Conservation (phyloP, 2,113 vertebrate species). For the Amazona guildingii region DNA sequence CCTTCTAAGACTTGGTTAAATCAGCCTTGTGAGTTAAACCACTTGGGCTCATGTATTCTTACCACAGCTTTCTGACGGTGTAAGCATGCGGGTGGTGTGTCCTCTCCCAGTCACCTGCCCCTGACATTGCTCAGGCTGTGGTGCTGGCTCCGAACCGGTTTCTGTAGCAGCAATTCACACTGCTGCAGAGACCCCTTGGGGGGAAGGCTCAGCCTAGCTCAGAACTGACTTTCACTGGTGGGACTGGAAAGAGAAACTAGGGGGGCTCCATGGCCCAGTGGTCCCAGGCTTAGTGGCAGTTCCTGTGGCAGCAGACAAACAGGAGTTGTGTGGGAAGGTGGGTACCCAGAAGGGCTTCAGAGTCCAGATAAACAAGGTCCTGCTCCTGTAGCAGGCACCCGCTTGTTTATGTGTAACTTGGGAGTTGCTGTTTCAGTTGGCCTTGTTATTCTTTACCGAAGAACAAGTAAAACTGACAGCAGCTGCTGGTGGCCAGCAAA, state of each 20-base stretch:
- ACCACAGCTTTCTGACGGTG: accelerated
- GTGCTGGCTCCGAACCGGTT: neutral
- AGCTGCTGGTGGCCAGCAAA: neutral
- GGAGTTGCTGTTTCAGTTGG: neutral
- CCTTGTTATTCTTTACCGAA: neutral
- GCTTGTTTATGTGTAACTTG: neutral
- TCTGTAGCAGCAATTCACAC: accelerated
- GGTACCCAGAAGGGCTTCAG: neutral
- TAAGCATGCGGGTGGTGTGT: accelerated
- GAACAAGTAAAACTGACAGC: neutral
- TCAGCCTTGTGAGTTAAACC: neutral
- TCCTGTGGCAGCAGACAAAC: accelerated
- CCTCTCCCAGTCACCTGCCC: neutral
- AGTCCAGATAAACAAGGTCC: neutral
- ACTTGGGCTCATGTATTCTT: neutral
- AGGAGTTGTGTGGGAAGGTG: neutral
- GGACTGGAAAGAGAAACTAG: neutral
- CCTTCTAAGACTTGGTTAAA: neutral
- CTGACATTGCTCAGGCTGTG: accelerated
- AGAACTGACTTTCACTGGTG: neutral
- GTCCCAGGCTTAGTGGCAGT: accelerated
- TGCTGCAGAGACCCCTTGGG: accelerated
- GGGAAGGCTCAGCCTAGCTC: neutral
- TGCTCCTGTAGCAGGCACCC: accelerated
- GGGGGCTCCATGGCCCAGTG: neutral